A percentile compares a stretch with the other conserved stretches of the same genome.
Evolutionary conservation across 2,797 vertebrate genomes (phyloP).

Genomic region (Crax fasciolata): DNA sequence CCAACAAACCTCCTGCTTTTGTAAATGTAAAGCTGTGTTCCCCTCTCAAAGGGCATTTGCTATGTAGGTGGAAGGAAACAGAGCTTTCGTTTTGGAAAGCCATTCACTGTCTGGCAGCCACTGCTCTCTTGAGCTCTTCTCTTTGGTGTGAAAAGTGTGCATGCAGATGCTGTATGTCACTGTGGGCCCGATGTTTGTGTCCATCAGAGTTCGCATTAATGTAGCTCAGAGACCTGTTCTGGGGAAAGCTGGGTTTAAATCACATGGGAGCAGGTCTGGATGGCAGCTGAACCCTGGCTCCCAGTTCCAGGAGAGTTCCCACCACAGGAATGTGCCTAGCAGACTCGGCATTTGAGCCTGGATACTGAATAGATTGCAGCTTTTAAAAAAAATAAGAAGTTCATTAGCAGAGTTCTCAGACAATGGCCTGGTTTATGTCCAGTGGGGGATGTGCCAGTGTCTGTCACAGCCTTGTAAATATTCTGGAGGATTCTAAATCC

Average conservation of each 20-base stretch:
- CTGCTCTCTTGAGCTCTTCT: background rate
- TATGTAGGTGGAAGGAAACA: background rate
- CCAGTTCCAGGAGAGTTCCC: background rate
- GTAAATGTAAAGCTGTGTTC: background rate
- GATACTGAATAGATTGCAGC: background rate
- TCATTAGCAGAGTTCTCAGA: slow-evolving; percentile 25
- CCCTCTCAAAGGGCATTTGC: background rate
- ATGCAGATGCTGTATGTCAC: background rate
- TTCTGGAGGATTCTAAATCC: background rate
- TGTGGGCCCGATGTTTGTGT: background rate
- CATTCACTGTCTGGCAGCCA: background rate
- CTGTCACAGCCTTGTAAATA: background rate
- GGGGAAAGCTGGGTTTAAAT: background rate
- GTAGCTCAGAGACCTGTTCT: background rate
- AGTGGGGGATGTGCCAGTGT: background rate
- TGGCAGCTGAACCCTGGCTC: background rate
- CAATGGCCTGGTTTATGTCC: slow-evolving; percentile 27
- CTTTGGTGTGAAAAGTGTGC: background rate
- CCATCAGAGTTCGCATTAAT: background rate
- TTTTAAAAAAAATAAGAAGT: background rate
- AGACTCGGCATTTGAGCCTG: background rate
- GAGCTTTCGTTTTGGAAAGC: background rate
- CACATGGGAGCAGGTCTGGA: background rate
- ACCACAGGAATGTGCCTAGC: background rate
- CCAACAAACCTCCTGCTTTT: slow-evolving; percentile 83